Evolutionary conservation across 2,888 invertebrate genomes (phyloP).

Genomic region (Erannis defoliaria): DNA sequence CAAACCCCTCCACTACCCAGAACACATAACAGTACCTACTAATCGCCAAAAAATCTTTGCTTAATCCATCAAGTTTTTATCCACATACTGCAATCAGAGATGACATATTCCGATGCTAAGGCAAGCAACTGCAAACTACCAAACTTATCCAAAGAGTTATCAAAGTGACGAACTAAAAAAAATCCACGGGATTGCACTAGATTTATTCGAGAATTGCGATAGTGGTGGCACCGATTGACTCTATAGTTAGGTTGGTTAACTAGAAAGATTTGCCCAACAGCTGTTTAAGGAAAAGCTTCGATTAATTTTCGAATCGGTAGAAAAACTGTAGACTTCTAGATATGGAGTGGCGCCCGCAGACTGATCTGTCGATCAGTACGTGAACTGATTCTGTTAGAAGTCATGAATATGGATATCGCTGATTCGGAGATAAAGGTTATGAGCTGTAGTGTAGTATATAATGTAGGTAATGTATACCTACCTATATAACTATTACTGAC

Average conservation of each 20-base stretch:
- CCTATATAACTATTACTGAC: no score
- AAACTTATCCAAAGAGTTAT: neutral
- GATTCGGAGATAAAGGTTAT: conserved; percentile 34
- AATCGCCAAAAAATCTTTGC: conserved; percentile 11
- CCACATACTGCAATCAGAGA: conserved; percentile 24
- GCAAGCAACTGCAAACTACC: neutral
- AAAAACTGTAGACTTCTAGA: conserved; percentile 66
- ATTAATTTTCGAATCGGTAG: conserved; percentile 76
- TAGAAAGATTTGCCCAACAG: conserved; percentile 35
- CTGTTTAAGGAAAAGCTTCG: conserved; percentile 58
- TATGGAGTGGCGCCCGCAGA: conserved; percentile 70
- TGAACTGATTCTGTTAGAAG: conserved; percentile 48
- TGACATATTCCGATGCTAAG: conserved; percentile 33
- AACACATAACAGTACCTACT: neutral
- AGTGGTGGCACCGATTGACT: neutral
- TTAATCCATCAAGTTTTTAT: conserved; percentile 27
- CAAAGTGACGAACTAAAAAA: neutral
- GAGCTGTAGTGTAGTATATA: no score
- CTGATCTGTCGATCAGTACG: conserved; percentile 36
- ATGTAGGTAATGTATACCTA: no score
- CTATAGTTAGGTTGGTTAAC: neutral
- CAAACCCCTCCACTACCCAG: conserved; percentile 1
- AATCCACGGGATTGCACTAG: neutral
- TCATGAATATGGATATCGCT: conserved; percentile 50
- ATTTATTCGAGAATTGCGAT: neutral